These are phyloP conservation scores for Tolypeutes matacus DNA, from an alignment of 2,797 vertebrate species.

Conservation along the genomic window DNA sequence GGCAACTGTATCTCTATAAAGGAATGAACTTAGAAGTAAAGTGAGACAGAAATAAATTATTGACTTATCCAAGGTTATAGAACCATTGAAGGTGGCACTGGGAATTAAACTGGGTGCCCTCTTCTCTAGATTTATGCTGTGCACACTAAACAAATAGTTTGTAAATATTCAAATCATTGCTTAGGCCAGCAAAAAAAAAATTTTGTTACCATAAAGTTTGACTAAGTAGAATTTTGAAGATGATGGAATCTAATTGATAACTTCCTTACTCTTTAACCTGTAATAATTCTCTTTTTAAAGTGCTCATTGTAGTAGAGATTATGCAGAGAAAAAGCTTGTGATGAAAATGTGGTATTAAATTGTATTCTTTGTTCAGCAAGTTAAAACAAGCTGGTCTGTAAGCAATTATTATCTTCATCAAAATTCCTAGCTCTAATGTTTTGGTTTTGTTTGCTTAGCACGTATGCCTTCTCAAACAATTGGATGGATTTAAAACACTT, in stretches of 20 bases:
- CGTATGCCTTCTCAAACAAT: slow-evolving; percentile 83
- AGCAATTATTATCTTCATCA: slow-evolving; percentile 86
- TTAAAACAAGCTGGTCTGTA: slow-evolving; percentile 83
- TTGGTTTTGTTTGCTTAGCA: slow-evolving; percentile 81
- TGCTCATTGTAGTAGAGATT: slow-evolving; percentile 72
- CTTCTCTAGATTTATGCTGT: slow-evolving; percentile 7
- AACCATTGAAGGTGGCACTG: neutral
- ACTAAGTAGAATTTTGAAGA: slow-evolving; percentile 79
- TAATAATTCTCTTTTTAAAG: slow-evolving; percentile 76
- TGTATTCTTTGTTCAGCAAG: slow-evolving; percentile 81
- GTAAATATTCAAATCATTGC: slow-evolving; percentile 64
- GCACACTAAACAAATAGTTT: slow-evolving; percentile 33
- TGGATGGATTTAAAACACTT: slow-evolving; percentile 84
- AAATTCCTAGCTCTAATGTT: slow-evolving; percentile 83
- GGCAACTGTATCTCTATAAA: no score
- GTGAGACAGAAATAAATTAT: slow-evolving; percentile 33
- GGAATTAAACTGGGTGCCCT: slow-evolving; percentile 17
- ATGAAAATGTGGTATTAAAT: slow-evolving; percentile 78
- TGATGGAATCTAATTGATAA: slow-evolving; percentile 82
- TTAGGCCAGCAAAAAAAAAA: slow-evolving; percentile 55
- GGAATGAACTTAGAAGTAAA: neutral
- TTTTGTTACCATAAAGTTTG: slow-evolving; percentile 65
- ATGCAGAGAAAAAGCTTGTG: slow-evolving; percentile 68
- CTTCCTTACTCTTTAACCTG: slow-evolving; percentile 76
- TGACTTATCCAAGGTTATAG: neutral